These are phyloP conservation scores for Zalophus californianus DNA, from an alignment of 2,797 vertebrate genomes.

Conservation along the genomic window DNA sequence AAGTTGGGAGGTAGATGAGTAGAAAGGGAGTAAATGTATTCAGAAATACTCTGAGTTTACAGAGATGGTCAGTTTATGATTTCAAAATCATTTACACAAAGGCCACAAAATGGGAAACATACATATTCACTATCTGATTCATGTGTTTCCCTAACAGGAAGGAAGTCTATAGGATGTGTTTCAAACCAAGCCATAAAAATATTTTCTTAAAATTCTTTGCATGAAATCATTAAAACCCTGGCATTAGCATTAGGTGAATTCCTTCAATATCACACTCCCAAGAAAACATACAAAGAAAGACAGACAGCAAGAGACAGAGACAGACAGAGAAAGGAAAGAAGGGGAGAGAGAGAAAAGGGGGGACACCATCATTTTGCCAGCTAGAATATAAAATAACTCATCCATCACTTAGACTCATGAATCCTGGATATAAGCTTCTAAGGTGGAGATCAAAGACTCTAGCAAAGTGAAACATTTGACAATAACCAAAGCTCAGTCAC, in stretches of 20 bases:
- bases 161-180: conserved; percentile 28
- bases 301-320: not conserved
- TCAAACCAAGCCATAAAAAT: conserved; percentile 29
- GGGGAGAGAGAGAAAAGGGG: not conserved
- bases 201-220: conserved; percentile 70
- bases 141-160: not conserved
- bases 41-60: not conserved
- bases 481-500: not conserved
- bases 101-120: not conserved
- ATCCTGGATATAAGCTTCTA: not conserved
- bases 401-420: not conserved
- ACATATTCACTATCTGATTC: not conserved
- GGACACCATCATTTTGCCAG: not conserved
- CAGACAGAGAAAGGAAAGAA: not conserved
- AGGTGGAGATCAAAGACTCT: conserved; percentile 12
- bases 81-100: conserved; percentile 13
- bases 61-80: not conserved
- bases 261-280: not conserved
- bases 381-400: not conserved
- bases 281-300: not conserved
- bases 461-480: not conserved
- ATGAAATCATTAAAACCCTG: conserved; percentile 62
- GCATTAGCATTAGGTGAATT: conserved; percentile 4
- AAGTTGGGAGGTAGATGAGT: not conserved
- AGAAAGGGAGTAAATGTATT: not conserved